phyloP scores from a whole-genome alignment of 1,140 invertebrate genomes.

The Forficula auricularia region DNA sequence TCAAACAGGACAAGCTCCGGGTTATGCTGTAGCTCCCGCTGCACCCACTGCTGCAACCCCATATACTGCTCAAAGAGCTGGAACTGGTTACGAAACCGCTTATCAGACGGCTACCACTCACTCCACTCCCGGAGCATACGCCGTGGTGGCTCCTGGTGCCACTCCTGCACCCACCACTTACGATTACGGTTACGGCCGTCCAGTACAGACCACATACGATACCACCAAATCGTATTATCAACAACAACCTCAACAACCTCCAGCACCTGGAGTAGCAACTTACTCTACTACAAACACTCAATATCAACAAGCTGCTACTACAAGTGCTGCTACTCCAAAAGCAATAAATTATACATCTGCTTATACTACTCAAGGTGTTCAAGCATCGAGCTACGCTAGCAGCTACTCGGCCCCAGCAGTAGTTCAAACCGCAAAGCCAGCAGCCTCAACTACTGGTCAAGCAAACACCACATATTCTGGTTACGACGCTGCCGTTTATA shows the following conservation, averaged over 20 bases:
- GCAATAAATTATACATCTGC: slow-evolving; percentile 19
- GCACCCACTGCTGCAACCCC: slow-evolving; percentile 45
- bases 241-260: slow-evolving; percentile 45
- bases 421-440: slow-evolving; percentile 33
- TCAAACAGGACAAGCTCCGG: slow-evolving; percentile 51
- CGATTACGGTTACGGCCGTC: slow-evolving; percentile 49
- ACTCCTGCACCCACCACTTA: slow-evolving; percentile 36
- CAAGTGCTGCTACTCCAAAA: slow-evolving; percentile 27
- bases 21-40: slow-evolving; percentile 62
- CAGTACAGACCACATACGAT: slow-evolving; percentile 38
- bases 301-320: slow-evolving; percentile 38
- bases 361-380: slow-evolving; percentile 21
- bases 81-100: slow-evolving; percentile 55
- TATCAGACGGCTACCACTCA: slow-evolving; percentile 47
- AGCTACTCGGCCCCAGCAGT: slow-evolving; percentile 35
- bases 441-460: slow-evolving; percentile 13
- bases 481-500: slow-evolving; percentile 83
- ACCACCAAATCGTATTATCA: slow-evolving; percentile 46
- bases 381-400: slow-evolving; percentile 27
- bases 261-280: slow-evolving; percentile 41
- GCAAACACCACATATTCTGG: slow-evolving; percentile 47
- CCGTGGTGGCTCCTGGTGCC: slow-evolving; percentile 39
- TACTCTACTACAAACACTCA: slow-evolving; percentile 43
- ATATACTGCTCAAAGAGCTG: slow-evolving; percentile 54
- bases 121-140: slow-evolving; percentile 42